Percentiles rank a stretch among this genome's conserved stretches.
These are phyloP conservation scores for Staurois parvus DNA, from an alignment of 2,797 vertebrate genomes.

Conservation along the genomic window DNA sequence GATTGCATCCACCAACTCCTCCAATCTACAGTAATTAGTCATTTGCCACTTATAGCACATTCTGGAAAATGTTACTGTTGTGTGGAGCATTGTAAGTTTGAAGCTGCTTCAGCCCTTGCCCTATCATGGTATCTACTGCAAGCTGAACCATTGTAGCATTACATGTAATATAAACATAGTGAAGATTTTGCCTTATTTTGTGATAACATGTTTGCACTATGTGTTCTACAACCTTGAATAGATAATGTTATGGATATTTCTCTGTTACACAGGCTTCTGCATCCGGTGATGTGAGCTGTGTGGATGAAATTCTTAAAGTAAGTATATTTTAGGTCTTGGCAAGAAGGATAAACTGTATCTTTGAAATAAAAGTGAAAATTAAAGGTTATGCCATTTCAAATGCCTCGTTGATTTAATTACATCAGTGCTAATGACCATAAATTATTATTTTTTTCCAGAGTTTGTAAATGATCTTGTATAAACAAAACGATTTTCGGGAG, in stretches of 20 bases:
- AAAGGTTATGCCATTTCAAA: no score
- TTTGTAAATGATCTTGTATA: no score
- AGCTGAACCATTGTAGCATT: not conserved
- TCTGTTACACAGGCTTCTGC: slow-evolving; percentile 81
- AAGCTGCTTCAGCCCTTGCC: not conserved
- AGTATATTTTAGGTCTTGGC: slow-evolving; percentile 53
- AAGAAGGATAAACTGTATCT: not conserved
- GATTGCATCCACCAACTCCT: not conserved
- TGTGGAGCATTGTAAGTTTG: not conserved
- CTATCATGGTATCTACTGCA: not conserved
- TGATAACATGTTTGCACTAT: no score
- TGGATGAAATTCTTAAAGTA: slow-evolving; percentile 99
- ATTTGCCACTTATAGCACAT: not conserved
- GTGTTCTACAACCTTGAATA: not conserved
- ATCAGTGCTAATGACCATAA: no score
- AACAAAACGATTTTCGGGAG: no score
- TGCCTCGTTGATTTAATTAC: no score
- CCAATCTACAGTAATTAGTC: not conserved
- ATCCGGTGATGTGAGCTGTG: slow-evolving; percentile 93
- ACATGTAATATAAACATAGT: no score
- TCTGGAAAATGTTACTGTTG: not conserved
- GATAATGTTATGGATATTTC: not conserved
- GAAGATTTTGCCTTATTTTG: not conserved
- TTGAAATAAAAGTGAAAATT: no score
- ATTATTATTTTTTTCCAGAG: no score